A percentile compares a stretch with the other conserved stretches of the same genome.
Conservation (phyloP, 2,797 vertebrate species). For the Crenuchus spilurus region DNA sequence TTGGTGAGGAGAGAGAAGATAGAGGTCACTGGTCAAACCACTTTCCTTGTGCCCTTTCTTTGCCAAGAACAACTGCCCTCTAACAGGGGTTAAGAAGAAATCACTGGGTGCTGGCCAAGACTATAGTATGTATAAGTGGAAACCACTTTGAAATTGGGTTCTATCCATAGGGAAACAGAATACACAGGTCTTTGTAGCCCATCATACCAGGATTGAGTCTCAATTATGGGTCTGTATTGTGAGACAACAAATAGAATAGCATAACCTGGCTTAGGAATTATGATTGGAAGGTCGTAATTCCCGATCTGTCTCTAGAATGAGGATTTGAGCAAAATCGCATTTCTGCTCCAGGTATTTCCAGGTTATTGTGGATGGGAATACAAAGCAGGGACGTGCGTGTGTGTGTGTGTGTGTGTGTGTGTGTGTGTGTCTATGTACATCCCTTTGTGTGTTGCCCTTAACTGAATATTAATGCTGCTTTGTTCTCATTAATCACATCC, state of each 20-base stretch:
- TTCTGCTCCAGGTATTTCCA: conserved; percentile 38
- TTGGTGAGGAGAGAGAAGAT: conserved; percentile 53
- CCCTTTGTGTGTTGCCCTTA: conserved; percentile 44
- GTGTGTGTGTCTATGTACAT: background rate
- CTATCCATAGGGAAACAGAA: conserved; percentile 3
- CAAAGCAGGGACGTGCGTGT: conserved; percentile 38
- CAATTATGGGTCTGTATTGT: background rate
- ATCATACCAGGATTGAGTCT: background rate
- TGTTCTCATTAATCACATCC: conserved; percentile 68
- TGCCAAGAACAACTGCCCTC: conserved; percentile 62
- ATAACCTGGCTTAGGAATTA: background rate
- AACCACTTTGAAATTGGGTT: conserved; percentile 2
- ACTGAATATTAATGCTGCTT: conserved; percentile 65
- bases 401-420: conserved; percentile 15
- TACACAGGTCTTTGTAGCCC: conserved; percentile 20
- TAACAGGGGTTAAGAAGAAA: conserved; percentile 46
- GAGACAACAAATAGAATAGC: background rate
- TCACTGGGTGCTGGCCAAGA: conserved; percentile 32
- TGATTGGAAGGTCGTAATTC: background rate
- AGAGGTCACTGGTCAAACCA: conserved; percentile 68
- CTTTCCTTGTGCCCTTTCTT: conserved; percentile 59
- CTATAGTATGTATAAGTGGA: conserved; percentile 12
- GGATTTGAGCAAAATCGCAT: conserved; percentile 37
- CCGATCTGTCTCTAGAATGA: conserved; percentile 4
- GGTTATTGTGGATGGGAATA: conserved; percentile 25